Percentiles rank a stretch among this genome's conserved stretches.
phyloP scores from a whole-genome alignment of 92 coral and sea anemone species.

The Heteractis magnifica region DNA sequence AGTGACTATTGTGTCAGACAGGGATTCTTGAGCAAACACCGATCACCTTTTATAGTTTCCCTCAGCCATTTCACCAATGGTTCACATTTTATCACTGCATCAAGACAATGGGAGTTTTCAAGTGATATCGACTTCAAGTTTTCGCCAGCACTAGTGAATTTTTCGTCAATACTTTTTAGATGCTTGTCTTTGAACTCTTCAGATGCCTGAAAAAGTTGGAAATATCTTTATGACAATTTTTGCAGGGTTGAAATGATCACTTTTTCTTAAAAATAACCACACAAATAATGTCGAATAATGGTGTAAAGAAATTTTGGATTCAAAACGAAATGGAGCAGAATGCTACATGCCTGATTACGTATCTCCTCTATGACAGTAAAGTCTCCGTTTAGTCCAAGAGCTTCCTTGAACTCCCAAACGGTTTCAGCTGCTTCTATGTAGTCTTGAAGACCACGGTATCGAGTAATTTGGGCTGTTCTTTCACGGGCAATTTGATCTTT shows the following conservation, averaged over 20 bases:
- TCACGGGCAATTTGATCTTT: neutral
- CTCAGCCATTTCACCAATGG: constrained; percentile 65
- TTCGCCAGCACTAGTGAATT: constrained; percentile 40
- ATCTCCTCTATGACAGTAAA: constrained; percentile 46
- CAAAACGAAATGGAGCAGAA: too few species aligned
- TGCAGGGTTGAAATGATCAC: too few species aligned
- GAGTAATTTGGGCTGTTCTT: constrained; percentile 46
- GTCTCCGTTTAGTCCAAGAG: constrained; percentile 68
- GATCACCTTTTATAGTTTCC: constrained; percentile 58
- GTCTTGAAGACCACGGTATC: constrained; percentile 54
- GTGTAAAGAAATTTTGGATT: too few species aligned
- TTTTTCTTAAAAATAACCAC: too few species aligned
- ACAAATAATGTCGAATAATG: too few species aligned
- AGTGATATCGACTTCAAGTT: constrained; percentile 38
- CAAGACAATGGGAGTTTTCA: constrained; percentile 47
- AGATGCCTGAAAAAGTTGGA: constrained; percentile 35
- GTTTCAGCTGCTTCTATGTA: constrained; percentile 56
- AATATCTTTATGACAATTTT: neutral
- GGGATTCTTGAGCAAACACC: neutral
- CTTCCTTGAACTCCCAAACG: constrained; percentile 64
- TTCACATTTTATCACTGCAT: constrained; percentile 52
- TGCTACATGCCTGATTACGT: neutral
- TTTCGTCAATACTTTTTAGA: constrained; percentile 45
- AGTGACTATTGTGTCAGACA: neutral
- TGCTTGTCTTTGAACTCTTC: constrained; percentile 47